Conservation (phyloP, 1,140 invertebrate genomes). For the Vanessa atalanta region DNA sequence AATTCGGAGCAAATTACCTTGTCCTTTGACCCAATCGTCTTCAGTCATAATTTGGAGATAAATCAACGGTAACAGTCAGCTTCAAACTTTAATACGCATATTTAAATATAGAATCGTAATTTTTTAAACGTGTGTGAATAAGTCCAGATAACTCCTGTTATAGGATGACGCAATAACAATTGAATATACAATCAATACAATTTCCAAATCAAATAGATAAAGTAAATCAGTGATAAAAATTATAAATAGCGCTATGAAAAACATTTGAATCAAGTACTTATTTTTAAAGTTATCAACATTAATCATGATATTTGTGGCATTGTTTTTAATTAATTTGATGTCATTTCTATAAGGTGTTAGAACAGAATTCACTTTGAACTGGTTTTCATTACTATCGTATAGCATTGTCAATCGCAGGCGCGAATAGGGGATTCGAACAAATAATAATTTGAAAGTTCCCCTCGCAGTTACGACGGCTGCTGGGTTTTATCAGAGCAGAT, state of each 20-base stretch:
- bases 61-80: not conserved
- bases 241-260: too few species aligned
- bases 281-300: not conserved
- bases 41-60: conserved; percentile 22
- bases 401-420: conserved; percentile 20
- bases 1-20: conserved; percentile 34
- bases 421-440: conserved; percentile 45
- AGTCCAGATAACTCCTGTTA: too few species aligned
- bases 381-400: too few species aligned
- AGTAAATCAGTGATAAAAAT: too few species aligned
- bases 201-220: too few species aligned
- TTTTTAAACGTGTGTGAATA: too few species aligned
- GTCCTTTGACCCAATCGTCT: conserved; percentile 7
- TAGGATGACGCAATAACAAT: too few species aligned
- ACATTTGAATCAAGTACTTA: too few species aligned
- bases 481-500: conserved; percentile 60
- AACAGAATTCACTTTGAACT: not conserved
- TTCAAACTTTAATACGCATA: too few species aligned
- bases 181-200: too few species aligned
- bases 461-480: conserved; percentile 47
- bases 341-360: not conserved
- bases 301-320: not conserved
- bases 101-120: too few species aligned
- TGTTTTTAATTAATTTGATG: not conserved
- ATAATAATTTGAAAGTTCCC: conserved; percentile 57